Evolutionary conservation across 2,113 vertebrate species (phyloP), one percentile per base, ranked within the genome.

Genomic region (Calyptommatus sinebrachiatus): DNA sequence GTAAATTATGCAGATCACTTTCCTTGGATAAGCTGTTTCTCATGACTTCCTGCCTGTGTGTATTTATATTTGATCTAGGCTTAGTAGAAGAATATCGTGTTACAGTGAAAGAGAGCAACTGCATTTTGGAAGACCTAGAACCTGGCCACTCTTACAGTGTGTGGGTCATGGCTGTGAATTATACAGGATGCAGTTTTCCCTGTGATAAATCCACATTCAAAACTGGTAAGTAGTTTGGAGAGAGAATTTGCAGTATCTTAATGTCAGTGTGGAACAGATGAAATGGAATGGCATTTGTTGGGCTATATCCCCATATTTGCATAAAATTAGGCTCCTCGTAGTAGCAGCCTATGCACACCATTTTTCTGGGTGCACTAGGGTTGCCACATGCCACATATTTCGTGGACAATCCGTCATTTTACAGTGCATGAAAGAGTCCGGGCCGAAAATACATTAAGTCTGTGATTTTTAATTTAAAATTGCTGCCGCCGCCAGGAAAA

Each of bases 101-200:
- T 83, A 99, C 97, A 0, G 98, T 99, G 90, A 99, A 99, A 87
- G 98, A 99, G 91, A 98, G 97, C 86, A 97, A 96, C 89, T 99
- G 97, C 82, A 94, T 96, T 79, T 94, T 99, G 92, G 98, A 99
- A 89, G 98, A 99, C 82, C 87, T 99, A 89, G 97, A 99, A 72
- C 96, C 98, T 41, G 96, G 97, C 89, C 96, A 76, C 87, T 94
- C 90, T 75, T 99, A 99, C 89, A 96, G 96, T 76, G 98, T 99
- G 73, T 99, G 98, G 98, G 95, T 99, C 83, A 99, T 99, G 98
- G 97, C 97, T 72, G 96, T 99, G 90, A 99, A 99, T 87, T 94
- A 97, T 81, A 95, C 96, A 0, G 98, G 98, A 80, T 99, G 98
- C 90, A 99, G 98, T 82, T 93, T 99, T 84, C 97, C 98, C 81